These are phyloP conservation scores for Orestias chungarensis DNA, from an alignment of 2,797 vertebrate genomes.

Conservation along the genomic window DNA sequence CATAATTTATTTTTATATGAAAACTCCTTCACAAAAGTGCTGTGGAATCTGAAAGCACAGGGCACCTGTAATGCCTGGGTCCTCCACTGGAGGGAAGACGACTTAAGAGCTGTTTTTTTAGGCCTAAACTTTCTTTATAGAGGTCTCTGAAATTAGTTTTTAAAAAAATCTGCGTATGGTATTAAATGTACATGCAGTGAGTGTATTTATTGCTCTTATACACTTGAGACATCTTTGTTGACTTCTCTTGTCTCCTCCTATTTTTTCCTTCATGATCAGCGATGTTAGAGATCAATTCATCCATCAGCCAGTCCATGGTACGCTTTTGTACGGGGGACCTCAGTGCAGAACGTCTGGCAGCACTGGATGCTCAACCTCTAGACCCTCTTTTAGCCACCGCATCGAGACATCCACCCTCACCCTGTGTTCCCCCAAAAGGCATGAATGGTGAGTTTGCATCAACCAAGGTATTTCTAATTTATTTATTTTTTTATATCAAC, in stretches of 20 bases:
- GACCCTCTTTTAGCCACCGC: slow-evolving; percentile 81
- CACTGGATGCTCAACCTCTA: slow-evolving; percentile 76
- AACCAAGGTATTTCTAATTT: neutral
- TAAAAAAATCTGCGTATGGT: neutral
- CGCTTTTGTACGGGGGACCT: slow-evolving; percentile 85
- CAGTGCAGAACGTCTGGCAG: slow-evolving; percentile 64
- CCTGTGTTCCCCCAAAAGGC: slow-evolving; percentile 73
- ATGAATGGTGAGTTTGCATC: slow-evolving; percentile 83
- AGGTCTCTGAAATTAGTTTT: neutral
- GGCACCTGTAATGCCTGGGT: neutral
- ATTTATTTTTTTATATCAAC: neutral
- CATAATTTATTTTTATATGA: neutral
- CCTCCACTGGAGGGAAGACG: neutral
- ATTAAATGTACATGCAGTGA: neutral
- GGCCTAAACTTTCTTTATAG: neutral
- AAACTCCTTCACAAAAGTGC: neutral
- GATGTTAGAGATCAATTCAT: slow-evolving; percentile 82
- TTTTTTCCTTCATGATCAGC: slow-evolving; percentile 68
- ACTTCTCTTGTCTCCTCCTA: slow-evolving; percentile 1
- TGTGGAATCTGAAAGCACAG: neutral
- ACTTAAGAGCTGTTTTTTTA: neutral
- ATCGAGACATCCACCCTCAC: slow-evolving; percentile 66
- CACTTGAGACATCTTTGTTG: neutral
- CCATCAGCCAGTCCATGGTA: slow-evolving; percentile 82
- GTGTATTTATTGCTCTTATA: no score